Conservation (phyloP, 2,113 vertebrate genomes). For the Trichechus manatus region DNA sequence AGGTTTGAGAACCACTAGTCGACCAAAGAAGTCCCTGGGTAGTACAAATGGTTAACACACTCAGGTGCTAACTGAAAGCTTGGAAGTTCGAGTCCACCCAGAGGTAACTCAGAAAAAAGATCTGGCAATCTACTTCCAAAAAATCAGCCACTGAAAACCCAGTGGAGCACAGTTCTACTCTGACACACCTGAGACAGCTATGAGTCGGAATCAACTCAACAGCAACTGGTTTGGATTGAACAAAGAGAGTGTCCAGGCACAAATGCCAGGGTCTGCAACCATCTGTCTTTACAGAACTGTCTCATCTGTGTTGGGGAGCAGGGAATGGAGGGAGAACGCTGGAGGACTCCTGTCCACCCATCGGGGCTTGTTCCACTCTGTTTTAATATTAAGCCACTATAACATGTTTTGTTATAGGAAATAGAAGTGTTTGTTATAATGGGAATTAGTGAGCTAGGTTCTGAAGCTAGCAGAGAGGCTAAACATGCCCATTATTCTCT, state of each 20-base stretch:
- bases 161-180: neutral
- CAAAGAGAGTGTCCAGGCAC: neutral
- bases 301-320: neutral
- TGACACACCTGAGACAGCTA: neutral
- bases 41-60: neutral
- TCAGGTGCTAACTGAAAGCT: neutral
- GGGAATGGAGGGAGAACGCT: neutral
- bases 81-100: neutral
- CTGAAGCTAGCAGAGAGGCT: constrained; percentile 42
- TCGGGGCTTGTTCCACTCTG: neutral
- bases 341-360: neutral
- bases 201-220: neutral
- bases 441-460: constrained; percentile 30
- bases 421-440: neutral
- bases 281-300: neutral
- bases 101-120: neutral
- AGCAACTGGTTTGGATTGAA: neutral
- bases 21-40: neutral
- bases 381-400: neutral
- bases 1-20: neutral
- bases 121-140: neutral
- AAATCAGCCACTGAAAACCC: neutral
- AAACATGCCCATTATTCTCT: neutral
- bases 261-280: neutral
- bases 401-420: neutral